Conservation (phyloP, 2,797 vertebrate genomes). For the Pterois miles region DNA sequence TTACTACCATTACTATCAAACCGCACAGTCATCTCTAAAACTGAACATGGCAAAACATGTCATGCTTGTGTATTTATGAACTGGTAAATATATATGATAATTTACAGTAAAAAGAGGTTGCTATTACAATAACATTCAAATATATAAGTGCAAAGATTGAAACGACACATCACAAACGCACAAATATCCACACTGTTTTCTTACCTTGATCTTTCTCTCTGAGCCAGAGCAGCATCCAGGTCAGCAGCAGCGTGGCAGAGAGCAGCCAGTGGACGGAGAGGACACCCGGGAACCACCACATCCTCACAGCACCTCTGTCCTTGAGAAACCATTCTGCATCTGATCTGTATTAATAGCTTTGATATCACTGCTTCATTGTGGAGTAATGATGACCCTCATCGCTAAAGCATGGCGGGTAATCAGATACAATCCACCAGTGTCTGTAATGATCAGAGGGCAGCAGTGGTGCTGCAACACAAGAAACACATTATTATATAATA, state of each 20-base stretch:
- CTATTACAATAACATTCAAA: not conserved
- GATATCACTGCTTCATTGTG: slow-evolving; percentile 49
- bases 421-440: slow-evolving; percentile 9
- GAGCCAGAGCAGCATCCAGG: slow-evolving; percentile 47
- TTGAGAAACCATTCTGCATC: slow-evolving; percentile 21
- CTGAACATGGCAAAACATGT: not conserved
- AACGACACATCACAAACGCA: not conserved
- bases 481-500: not conserved
- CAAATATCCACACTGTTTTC: not conserved
- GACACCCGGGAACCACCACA: slow-evolving; percentile 43
- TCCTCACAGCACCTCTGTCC: slow-evolving; percentile 27
- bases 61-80: too few relatives aligned
- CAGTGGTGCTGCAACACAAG: not conserved
- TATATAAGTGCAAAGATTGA: not conserved
- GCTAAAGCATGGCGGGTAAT: slow-evolving; percentile 30
- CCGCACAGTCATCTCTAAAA: slow-evolving; percentile 55
- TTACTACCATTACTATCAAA: slow-evolving; percentile 51
- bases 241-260: slow-evolving; percentile 34
- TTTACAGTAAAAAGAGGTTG: too few relatives aligned
- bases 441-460: not conserved
- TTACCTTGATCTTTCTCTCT: slow-evolving; percentile 48
- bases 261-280: slow-evolving; percentile 32
- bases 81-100: too few relatives aligned
- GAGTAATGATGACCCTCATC: slow-evolving; percentile 27
- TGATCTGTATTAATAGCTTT: slow-evolving; percentile 64